These are phyloP conservation scores for Myripristis murdjan DNA, from an alignment of 2,797 vertebrate species.

Conservation along the genomic window DNA sequence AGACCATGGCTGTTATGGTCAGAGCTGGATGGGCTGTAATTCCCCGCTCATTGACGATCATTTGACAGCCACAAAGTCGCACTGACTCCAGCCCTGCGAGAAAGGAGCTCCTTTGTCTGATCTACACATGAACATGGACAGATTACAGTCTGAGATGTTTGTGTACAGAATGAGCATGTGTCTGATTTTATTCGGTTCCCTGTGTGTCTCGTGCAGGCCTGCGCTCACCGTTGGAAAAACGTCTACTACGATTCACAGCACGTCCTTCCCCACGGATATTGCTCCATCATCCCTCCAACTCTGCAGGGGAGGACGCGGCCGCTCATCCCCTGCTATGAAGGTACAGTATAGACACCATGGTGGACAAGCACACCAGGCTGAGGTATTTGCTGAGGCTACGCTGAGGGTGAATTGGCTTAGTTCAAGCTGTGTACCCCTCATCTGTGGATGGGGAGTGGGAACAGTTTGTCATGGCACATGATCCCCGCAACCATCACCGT, in stretches of 20 bases:
- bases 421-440: conserved; percentile 30
- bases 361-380: neutral
- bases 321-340: conserved; percentile 97
- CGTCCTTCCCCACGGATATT: conserved; percentile 96
- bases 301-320: conserved; percentile 89
- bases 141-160: conserved; percentile 40
- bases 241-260: conserved; percentile 94
- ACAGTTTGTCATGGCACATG: conserved; percentile 52
- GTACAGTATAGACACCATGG: conserved; percentile 75
- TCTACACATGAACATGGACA: conserved; percentile 1
- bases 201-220: conserved; percentile 86
- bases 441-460: conserved; percentile 37
- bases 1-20: conserved; percentile 72
- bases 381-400: neutral
- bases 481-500: conserved; percentile 40
- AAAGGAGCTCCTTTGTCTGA: conserved; percentile 16
- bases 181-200: conserved; percentile 30
- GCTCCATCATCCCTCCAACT: conserved; percentile 92
- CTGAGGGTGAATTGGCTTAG: neutral
- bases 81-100: conserved; percentile 67
- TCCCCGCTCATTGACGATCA: conserved; percentile 64
- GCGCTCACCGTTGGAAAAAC: conserved; percentile 99
- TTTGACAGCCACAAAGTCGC: conserved; percentile 74
- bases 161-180: conserved; percentile 37
- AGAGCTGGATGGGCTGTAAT: conserved; percentile 64